Evolutionary conservation across 2,113 vertebrate species (phyloP).

Genomic region (Addax nasomaculatus): DNA sequence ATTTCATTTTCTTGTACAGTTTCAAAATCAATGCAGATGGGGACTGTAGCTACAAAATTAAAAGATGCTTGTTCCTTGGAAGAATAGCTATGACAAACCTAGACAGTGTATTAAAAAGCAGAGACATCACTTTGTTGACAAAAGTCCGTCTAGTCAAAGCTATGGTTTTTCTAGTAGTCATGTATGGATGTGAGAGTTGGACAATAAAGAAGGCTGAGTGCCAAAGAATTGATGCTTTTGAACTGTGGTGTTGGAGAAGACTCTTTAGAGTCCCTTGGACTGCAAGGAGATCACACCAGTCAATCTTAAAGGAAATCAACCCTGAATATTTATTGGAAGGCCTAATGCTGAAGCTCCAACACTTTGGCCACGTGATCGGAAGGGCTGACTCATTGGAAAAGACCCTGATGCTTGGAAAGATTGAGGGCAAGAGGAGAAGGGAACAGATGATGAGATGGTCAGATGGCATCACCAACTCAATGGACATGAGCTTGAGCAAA

Average conservation of each 20-base stretch:
- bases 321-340: neutral
- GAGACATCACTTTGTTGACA: neutral
- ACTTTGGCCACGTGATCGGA: neutral
- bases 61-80: neutral
- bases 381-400: neutral
- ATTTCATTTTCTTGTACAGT: neutral
- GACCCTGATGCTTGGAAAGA: neutral
- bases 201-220: neutral
- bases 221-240: fast-evolving
- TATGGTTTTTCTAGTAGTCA: neutral
- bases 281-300: neutral
- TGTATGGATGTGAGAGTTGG: neutral
- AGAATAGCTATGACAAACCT: neutral
- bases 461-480: neutral
- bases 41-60: neutral
- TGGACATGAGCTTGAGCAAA: neutral
- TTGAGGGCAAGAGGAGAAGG: neutral
- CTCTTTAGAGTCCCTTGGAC: neutral
- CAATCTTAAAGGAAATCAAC: neutral
- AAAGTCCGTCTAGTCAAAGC: neutral
- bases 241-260: neutral
- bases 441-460: neutral
- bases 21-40: neutral
- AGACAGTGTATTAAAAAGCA: neutral
- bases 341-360: neutral